Percentiles rank a stretch among this genome's conserved stretches.
These are phyloP conservation scores for Phalanger gymnotis DNA, from an alignment of 2,797 vertebrate genomes.

Conservation along the genomic window DNA sequence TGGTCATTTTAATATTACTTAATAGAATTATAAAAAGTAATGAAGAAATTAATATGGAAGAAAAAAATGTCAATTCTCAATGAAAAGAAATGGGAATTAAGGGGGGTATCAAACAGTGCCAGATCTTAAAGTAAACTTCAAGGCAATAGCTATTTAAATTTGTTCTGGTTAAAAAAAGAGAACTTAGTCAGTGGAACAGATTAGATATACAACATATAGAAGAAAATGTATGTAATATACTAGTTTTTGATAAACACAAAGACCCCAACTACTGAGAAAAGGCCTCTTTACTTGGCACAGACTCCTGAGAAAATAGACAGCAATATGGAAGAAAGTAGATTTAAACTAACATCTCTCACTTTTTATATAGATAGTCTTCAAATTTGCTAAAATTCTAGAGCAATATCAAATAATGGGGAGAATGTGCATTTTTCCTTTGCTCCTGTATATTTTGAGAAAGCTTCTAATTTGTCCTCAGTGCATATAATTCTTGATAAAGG, in stretches of 20 bases:
- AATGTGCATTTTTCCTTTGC: not conserved
- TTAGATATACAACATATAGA: not conserved
- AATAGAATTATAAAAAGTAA: not conserved
- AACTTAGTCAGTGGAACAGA: not conserved
- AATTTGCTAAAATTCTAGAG: not conserved
- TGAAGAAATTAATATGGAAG: not conserved
- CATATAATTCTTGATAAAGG: not conserved
- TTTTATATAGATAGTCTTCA: not conserved
- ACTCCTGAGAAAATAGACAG: not conserved
- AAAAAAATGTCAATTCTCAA: not conserved
- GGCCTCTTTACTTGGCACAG: not conserved
- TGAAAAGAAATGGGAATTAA: not conserved
- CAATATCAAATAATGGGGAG: not conserved
- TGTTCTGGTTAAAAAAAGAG: not conserved
- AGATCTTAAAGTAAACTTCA: not conserved
- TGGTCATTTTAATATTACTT: not conserved
- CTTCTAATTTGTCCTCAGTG: not conserved
- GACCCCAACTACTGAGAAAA: not conserved
- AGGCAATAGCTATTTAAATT: not conserved
- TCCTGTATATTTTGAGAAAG: not conserved
- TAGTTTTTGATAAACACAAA: not conserved
- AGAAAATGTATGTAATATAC: not conserved
- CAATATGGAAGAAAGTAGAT: not conserved
- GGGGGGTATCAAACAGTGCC: not conserved
- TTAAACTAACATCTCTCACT: not conserved